Evolutionary conservation across 1,140 invertebrate genomes (phyloP).

Genomic region (Monochamus saltuarius): DNA sequence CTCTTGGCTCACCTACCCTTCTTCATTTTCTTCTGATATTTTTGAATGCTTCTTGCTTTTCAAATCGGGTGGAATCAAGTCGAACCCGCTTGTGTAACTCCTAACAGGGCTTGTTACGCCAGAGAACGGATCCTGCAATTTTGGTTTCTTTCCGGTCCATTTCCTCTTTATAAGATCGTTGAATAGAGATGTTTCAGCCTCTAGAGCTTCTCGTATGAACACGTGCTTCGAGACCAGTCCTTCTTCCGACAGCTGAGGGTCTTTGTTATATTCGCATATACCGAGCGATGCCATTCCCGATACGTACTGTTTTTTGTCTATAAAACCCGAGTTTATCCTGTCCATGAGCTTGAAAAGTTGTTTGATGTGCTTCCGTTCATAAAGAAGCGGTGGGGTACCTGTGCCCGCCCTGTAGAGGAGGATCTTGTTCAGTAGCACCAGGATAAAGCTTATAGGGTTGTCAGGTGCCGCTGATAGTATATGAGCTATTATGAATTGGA

Average conservation of each 20-base stretch:
- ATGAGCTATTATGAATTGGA: conserved; percentile 55
- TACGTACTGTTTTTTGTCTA: conserved; percentile 43
- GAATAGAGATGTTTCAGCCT: conserved; percentile 24
- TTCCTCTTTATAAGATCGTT: conserved; percentile 29
- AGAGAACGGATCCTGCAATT: too few relatives aligned
- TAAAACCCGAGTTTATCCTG: conserved; percentile 37
- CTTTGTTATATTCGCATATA: conserved; percentile 35
- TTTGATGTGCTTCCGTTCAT: conserved; percentile 36
- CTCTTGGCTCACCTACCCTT: too few relatives aligned
- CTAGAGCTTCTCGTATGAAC: conserved; percentile 39
- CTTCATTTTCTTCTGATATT: too few relatives aligned
- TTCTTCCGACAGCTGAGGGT: conserved; percentile 29
- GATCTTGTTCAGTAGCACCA: conserved; percentile 54
- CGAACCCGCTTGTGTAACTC: too few relatives aligned
- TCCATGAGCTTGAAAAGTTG: conserved; percentile 47
- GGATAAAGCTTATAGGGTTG: conserved; percentile 54
- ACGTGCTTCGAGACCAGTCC: conserved; percentile 29
- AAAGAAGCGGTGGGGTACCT: conserved; percentile 53
- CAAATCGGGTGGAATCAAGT: too few relatives aligned
- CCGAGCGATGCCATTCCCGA: conserved; percentile 40
- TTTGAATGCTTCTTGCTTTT: too few relatives aligned
- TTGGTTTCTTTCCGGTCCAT: neutral
- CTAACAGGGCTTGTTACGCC: too few relatives aligned
- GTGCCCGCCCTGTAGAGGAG: conserved; percentile 53
- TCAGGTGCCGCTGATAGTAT: conserved; percentile 50